A percentile compares a stretch with the other conserved stretches of the same genome.
Evolutionary conservation across 2,888 invertebrate species (phyloP).

Genomic region (Eristalis pertinax): DNA sequence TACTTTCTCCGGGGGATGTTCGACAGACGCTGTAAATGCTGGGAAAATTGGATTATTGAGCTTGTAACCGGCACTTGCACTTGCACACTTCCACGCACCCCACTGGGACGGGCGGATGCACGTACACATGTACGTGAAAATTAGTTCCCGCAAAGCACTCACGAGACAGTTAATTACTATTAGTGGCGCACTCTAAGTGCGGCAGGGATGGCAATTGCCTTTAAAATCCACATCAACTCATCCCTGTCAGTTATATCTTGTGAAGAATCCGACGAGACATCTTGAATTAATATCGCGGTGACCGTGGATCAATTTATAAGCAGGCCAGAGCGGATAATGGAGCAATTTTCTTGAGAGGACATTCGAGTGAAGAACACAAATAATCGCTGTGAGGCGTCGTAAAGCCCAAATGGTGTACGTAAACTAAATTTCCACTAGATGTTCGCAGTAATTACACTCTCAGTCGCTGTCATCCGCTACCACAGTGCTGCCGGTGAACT

Average conservation of each 20-base stretch:
- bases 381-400: constrained; percentile 53
- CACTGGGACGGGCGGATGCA: neutral
- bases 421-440: constrained; percentile 58
- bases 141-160: neutral
- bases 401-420: constrained; percentile 46
- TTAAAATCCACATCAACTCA: neutral
- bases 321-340: constrained; percentile 43
- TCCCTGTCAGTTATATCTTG: neutral
- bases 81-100: neutral
- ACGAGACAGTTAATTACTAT: neutral
- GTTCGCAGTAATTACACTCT: constrained; percentile 41
- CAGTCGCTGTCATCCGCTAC: neutral
- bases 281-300: constrained; percentile 22
- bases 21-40: constrained; percentile 25
- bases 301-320: constrained; percentile 42
- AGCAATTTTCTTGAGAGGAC: constrained; percentile 55
- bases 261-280: neutral
- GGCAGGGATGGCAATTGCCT: neutral
- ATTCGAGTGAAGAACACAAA: constrained; percentile 55
- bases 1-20: constrained; percentile 41
- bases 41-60: constrained; percentile 43
- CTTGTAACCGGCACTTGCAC: constrained; percentile 6
- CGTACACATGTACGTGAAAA: neutral
- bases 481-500: neutral
- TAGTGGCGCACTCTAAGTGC: neutral